A percentile compares a stretch with the other conserved stretches of the same genome.
These are phyloP conservation scores for Sisyra nigra DNA, from an alignment of 2,888 invertebrate species.

Conservation along the genomic window DNA sequence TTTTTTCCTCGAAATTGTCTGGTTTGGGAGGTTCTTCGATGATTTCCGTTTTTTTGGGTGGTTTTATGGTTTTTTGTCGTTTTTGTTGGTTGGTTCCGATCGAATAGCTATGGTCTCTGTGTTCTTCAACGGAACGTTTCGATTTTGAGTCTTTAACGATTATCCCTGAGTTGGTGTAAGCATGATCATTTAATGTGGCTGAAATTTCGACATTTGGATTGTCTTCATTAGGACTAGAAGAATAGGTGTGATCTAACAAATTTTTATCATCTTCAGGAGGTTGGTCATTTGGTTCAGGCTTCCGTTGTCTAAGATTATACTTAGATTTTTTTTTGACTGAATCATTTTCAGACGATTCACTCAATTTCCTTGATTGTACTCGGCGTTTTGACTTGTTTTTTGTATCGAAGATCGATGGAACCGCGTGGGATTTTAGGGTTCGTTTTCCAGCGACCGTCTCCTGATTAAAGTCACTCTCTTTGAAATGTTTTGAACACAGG, in stretches of 20 bases:
- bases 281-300: too few relatives aligned
- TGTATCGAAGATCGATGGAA: conserved; percentile 3
- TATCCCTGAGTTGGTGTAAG: neutral
- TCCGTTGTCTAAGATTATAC: too few relatives aligned
- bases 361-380: neutral
- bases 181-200: neutral
- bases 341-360: neutral
- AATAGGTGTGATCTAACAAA: conserved; percentile 1
- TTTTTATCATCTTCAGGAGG: neutral
- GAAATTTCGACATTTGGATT: neutral
- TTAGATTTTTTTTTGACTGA: neutral
- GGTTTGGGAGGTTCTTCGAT: too few relatives aligned
- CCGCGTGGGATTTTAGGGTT: neutral
- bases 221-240: neutral
- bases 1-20: neutral
- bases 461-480: neutral
- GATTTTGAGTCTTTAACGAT: neutral
- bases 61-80: neutral
- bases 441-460: neutral
- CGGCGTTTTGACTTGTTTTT: neutral
- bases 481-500: conserved; percentile 4
- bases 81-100: neutral
- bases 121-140: neutral
- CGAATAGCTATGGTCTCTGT: conserved; percentile 3
- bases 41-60: too few relatives aligned